Conservation (phyloP, 2,113 vertebrate genomes). For the Ailuropoda melanoleuca region DNA sequence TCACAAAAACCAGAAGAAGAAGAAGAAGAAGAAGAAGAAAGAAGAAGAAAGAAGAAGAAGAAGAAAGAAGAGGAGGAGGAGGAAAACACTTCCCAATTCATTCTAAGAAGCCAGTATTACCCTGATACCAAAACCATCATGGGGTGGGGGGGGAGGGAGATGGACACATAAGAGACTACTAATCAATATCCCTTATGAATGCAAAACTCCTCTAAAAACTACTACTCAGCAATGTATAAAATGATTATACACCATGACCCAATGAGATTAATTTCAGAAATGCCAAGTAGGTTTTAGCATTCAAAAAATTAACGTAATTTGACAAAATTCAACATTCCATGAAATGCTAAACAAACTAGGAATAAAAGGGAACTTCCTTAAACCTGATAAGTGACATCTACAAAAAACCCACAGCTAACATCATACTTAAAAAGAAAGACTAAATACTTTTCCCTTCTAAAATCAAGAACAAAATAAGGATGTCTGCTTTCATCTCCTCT, state of each 20-base stretch:
- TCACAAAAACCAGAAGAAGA: neutral
- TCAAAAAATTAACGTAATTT: neutral
- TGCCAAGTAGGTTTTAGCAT: neutral
- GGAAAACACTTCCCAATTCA: neutral
- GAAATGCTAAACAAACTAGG: neutral
- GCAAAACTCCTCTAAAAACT: neutral
- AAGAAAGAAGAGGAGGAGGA: neutral
- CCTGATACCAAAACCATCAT: neutral
- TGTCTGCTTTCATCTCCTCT: neutral
- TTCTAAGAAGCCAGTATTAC: neutral
- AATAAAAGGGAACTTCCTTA: neutral
- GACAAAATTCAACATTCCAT: neutral
- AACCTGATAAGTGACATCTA: neutral
- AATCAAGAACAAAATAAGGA: neutral
- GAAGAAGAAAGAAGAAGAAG: neutral
- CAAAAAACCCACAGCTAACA: neutral
- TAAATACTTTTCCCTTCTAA: neutral
- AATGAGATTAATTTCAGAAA: neutral
- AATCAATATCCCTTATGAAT: neutral
- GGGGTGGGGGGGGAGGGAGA: accelerated
- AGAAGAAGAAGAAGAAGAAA: neutral
- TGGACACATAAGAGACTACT: neutral
- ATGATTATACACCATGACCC: neutral
- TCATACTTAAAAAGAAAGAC: neutral
- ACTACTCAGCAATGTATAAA: neutral